Evolutionary conservation across 1,140 invertebrate species (phyloP), one percentile per base, ranked within the genome.

Genomic region (Papilio polytes): DNA sequence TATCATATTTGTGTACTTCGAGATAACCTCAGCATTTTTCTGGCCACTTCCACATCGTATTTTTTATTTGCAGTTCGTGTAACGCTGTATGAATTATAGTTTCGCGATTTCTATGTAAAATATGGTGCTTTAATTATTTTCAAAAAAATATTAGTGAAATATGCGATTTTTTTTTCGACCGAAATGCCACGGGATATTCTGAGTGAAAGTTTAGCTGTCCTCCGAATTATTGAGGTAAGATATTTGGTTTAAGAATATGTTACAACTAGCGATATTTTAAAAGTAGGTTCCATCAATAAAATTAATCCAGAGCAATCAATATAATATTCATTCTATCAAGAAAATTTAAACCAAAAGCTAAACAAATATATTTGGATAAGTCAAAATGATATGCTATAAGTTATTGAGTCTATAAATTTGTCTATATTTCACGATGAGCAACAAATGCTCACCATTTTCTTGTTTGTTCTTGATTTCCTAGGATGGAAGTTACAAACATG

Each of bases 161-260:
- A 85, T 85, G 84, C 82, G 72, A 80, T 74, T 80, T 80, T 79
- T 48, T 31, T 59, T 20, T 56, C 63, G 59, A 41, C 70, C 82
- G 86, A 86, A 81, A 94, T 94, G 93, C 93, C 93, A 41, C 86
- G 92, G 80, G 93, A 94, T 88, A 93, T 94, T 82, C 85, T 93
- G 66, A 92, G 91, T 81, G 93, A 93, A 80, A 94, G 93, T 85
- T 82, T 94, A 77, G 92, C 92, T 70, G 93, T 92, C 56, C 84
- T 94, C 74, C 88, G 89, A 78, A 94, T 94, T 84, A 90, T 93
- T 74, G 93, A 94, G 92, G 93, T 94, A 56, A 78, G 77, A 66
- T 66, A 6, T 22, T 36, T 77, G 80, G 4, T 9, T 15, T 73
- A 73, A 26, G 26, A 26, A 26, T 26, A 26, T n/a, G n/a, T n/a